Evolutionary conservation across 2,888 invertebrate species (phyloP), one percentile per base, ranked within the genome.

Genomic region (Charanyca ferruginea): DNA sequence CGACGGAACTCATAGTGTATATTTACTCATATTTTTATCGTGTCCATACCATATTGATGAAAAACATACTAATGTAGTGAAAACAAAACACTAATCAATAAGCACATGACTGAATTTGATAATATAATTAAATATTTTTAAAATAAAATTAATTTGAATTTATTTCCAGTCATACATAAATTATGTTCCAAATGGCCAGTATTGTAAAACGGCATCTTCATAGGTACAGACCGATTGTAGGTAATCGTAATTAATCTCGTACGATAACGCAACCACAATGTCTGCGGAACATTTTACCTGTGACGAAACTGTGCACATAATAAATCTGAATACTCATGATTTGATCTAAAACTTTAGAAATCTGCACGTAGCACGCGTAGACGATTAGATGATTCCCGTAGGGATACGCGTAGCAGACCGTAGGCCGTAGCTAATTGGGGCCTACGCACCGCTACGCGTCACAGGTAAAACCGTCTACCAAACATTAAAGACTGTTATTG

Each of bases 211-310:
- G n/a, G n/a, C n/a, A n/a, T n/a, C n/a, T n/a, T n/a, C n/a, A n/a
- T n/a, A n/a, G n/a, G n/a, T n/a, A n/a, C n/a, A n/a, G n/a, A n/a
- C n/a, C n/a, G n/a, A n/a, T n/a, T n/a, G n/a, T n/a, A n/a, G n/a
- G n/a, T n/a, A n/a, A n/a, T n/a, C n/a, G n/a, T 52, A 48, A 55
- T 69, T 65, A 54, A 73, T 69, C 73, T 74, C 28, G 35, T 52
- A 44, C 68, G 73, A 73, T 73, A 69, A 65, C 32, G 20, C 6
- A 45, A 73, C 73, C 73, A 73, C 73, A 66, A 49, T 57, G 67
- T 32, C 45, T 42, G 38, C 28, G 20, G 57, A 13, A 72, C 32
- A 60, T 72, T 55, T 60, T 66, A 71, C 54, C 63, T 64, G 57
- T 52, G 49, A 57, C 52, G 55, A 61, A 59, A 55, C 41, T 45